Percentiles rank a stretch among this genome's conserved stretches.
phyloP scores from a whole-genome alignment of 2,113 vertebrate genomes.

The Machaerirhynchus nigripectus region DNA sequence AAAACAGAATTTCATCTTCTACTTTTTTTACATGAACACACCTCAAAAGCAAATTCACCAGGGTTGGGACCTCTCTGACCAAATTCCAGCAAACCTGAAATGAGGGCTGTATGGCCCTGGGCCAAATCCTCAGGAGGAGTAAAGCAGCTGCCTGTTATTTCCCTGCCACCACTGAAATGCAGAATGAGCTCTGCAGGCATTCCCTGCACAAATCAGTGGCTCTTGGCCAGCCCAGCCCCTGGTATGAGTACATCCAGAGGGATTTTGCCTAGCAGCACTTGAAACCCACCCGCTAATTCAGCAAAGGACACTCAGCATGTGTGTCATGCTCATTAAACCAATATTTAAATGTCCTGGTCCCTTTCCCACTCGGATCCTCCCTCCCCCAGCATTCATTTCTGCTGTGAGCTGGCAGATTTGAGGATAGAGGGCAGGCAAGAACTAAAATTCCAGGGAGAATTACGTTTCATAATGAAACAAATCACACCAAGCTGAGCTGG shows the following conservation, averaged over 20 bases:
- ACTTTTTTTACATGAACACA: neutral
- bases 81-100: neutral
- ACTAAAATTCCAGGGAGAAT: constrained; percentile 18
- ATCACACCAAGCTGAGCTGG: neutral
- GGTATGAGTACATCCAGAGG: neutral
- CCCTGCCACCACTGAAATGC: neutral
- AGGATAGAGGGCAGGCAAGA: neutral
- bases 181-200: neutral
- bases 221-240: neutral
- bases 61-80: neutral
- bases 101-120: neutral
- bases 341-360: neutral
- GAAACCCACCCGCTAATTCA: neutral
- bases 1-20: neutral
- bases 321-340: no score
- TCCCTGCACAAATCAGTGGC: neutral
- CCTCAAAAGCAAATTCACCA: constrained; percentile 16
- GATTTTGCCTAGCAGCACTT: neutral
- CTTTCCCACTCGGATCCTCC: neutral
- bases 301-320: neutral
- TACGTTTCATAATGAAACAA: neutral
- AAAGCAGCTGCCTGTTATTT: neutral
- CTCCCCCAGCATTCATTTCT: neutral
- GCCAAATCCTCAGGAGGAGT: neutral
- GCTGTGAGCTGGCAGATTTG: neutral